These are phyloP conservation scores for Thalassophryne amazonica DNA, from an alignment of 2,797 vertebrate species.

Conservation along the genomic window DNA sequence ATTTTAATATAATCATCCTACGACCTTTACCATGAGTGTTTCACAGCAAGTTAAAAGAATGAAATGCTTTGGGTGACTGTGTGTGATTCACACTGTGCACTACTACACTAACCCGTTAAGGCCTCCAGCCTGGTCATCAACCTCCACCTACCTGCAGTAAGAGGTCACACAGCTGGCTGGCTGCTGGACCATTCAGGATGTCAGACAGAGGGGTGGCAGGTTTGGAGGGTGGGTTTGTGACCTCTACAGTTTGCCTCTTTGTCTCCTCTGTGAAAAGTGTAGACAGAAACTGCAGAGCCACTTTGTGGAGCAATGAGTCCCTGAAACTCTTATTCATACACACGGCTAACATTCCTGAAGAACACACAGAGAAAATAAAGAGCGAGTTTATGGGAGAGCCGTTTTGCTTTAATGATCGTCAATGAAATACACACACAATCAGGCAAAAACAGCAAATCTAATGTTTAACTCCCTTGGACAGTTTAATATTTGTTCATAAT, in stretches of 20 bases:
- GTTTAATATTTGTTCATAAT: constrained; percentile 38
- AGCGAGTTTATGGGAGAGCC: not conserved
- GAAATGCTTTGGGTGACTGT: too few relatives aligned
- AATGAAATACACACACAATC: constrained; percentile 12
- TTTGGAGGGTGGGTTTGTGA: not conserved
- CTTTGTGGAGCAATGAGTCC: constrained; percentile 67
- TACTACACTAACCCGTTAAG: not conserved
- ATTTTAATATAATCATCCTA: not conserved
- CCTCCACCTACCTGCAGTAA: constrained; percentile 84
- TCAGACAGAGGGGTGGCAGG: constrained; percentile 56
- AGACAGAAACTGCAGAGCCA: constrained; percentile 85
- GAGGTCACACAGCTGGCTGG: constrained; percentile 78
- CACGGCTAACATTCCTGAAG: constrained; percentile 79
- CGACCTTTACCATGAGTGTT: too few relatives aligned
- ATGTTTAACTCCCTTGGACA: constrained; percentile 28
- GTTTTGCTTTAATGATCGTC: constrained; percentile 36
- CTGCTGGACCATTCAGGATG: constrained; percentile 73
- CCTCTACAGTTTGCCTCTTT: constrained; percentile 55
- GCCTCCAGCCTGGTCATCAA: not conserved
- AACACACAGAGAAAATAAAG: not conserved
- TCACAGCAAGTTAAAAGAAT: too few relatives aligned
- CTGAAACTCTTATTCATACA: constrained; percentile 72
- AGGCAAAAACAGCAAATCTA: constrained; percentile 29
- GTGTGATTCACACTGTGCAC: not conserved
- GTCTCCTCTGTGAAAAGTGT: constrained; percentile 84